A percentile compares a stretch with the other conserved stretches of the same genome.
Evolutionary conservation across 2,797 vertebrate genomes (phyloP).

Genomic region (Cyprinella venusta): DNA sequence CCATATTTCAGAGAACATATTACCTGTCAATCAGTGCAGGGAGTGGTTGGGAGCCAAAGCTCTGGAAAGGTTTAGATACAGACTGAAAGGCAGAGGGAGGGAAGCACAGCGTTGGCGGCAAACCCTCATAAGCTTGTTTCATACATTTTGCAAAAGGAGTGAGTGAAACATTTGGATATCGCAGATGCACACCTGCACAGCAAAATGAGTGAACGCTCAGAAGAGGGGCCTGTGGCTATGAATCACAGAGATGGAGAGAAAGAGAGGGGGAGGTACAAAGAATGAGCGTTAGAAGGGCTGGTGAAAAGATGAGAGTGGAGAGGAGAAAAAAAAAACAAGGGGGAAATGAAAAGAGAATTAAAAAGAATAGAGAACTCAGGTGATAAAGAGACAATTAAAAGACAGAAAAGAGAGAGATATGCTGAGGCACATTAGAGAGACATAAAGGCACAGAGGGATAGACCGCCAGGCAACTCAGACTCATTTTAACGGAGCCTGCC

Average conservation of each 20-base stretch:
- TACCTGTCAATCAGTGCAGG: conserved; percentile 38
- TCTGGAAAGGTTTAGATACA: conserved; percentile 46
- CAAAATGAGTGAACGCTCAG: conserved; percentile 34
- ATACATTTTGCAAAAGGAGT: conserved; percentile 28
- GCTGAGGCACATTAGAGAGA: conserved; percentile 38
- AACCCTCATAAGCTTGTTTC: conserved; percentile 33
- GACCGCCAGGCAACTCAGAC: conserved; percentile 17
- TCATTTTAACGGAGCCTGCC: conserved; percentile 37
- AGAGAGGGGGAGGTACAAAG: conserved; percentile 19
- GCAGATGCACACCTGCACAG: conserved; percentile 46
- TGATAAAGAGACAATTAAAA: conserved; percentile 41
- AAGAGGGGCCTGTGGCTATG: conserved; percentile 45
- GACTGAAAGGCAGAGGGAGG: conserved; percentile 30
- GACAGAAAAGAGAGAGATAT: conserved; percentile 17
- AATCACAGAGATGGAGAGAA: conserved; percentile 44
- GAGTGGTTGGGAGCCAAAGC: conserved; percentile 28
- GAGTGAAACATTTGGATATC: conserved; percentile 55
- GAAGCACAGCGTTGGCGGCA: conserved; percentile 3
- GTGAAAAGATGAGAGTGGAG: conserved; percentile 18
- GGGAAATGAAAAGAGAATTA: conserved; percentile 8
- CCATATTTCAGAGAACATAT: conserved; percentile 25
- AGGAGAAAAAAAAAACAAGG: neutral
- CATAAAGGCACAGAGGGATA: conserved; percentile 13
- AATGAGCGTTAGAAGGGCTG: neutral
- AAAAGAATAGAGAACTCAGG: conserved; percentile 18